These are phyloP conservation scores for Drosophila ohnishii DNA, from an alignment of 1,140 invertebrate species.

Conservation along the genomic window DNA sequence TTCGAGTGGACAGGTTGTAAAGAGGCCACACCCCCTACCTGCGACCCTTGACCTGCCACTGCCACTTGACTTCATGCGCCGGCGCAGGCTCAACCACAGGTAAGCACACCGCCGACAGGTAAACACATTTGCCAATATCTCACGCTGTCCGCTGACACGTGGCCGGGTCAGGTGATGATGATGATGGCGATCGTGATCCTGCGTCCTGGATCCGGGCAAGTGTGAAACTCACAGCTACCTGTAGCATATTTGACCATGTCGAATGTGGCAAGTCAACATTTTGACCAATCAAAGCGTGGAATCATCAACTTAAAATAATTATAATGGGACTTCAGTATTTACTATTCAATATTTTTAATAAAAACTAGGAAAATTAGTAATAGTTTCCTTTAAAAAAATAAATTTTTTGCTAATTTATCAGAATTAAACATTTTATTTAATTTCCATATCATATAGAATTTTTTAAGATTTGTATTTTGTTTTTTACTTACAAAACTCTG, in stretches of 20 bases:
- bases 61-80: slow-evolving; percentile 78
- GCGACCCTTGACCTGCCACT: slow-evolving; percentile 4
- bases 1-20: slow-evolving; percentile 73
- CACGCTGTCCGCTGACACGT: slow-evolving; percentile 50
- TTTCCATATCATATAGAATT: not conserved
- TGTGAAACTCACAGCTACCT: slow-evolving; percentile 42
- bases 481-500: not conserved
- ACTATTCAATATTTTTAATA: not conserved
- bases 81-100: slow-evolving; percentile 61
- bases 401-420: not conserved
- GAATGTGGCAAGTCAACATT: not conserved
- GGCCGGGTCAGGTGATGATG: slow-evolving; percentile 48
- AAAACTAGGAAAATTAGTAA: not conserved
- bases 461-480: no score
- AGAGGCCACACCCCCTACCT: slow-evolving; percentile 46
- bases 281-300: not conserved
- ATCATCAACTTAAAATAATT: no score
- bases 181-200: slow-evolving; percentile 7
- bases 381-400: not conserved
- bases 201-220: slow-evolving; percentile 8
- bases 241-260: slow-evolving; percentile 10
- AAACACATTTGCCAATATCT: slow-evolving; percentile 75
- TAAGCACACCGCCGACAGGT: slow-evolving; percentile 62
- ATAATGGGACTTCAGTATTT: no score
- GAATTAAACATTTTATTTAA: not conserved